These are phyloP conservation scores for Sesamia inferens DNA, from an alignment of 2,888 invertebrate genomes.

Conservation along the genomic window DNA sequence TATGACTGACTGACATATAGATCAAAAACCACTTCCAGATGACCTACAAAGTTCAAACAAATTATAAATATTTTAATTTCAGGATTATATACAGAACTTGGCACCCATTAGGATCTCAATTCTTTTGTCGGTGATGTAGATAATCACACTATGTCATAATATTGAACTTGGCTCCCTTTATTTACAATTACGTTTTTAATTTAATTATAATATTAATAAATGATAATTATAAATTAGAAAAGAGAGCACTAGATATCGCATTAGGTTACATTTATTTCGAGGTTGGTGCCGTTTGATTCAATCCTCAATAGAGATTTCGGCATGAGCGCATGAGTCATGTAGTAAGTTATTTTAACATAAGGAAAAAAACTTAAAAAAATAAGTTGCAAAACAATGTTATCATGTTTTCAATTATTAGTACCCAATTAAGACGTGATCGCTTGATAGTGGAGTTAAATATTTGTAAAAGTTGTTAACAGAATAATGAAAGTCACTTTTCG, in stretches of 20 bases:
- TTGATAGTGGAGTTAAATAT: slow-evolving; percentile 3
- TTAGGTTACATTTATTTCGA: not conserved
- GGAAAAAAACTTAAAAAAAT: slow-evolving; percentile 17
- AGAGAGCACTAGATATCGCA: not conserved
- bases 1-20: too few species aligned
- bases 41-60: too few species aligned
- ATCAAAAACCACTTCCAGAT: too few species aligned
- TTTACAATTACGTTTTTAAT: too few species aligned
- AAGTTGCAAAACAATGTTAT: slow-evolving; percentile 15
- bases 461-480: not conserved
- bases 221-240: too few species aligned
- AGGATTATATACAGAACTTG: too few species aligned
- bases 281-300: not conserved
- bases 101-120: too few species aligned
- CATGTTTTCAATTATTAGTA: slow-evolving; percentile 9
- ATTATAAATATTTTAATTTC: too few species aligned
- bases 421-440: not conserved
- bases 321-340: not conserved
- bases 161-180: too few species aligned
- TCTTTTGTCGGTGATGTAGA: too few species aligned
- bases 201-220: too few species aligned
- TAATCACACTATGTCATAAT: too few species aligned
- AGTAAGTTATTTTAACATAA: not conserved
- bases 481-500: not conserved
- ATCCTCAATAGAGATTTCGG: not conserved